Conservation (phyloP, 2,797 vertebrate genomes). For the Onychomys arenicola region DNA sequence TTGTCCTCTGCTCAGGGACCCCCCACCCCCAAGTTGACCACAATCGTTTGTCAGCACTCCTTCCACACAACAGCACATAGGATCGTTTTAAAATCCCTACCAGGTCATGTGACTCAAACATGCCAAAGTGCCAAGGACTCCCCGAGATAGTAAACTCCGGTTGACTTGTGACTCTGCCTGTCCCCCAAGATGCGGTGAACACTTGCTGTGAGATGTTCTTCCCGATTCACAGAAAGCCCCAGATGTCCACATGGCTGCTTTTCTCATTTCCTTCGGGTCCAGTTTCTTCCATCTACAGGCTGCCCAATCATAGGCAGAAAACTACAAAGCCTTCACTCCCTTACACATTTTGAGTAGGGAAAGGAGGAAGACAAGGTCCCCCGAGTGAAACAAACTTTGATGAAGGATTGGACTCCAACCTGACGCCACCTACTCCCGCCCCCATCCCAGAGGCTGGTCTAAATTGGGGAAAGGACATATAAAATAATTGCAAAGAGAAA, state of each 20-base stretch:
- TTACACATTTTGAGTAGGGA: not conserved
- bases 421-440: fast-evolving
- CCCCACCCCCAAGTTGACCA: not conserved
- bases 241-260: not conserved
- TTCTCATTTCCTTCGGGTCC: not conserved
- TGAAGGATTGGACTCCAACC: not conserved
- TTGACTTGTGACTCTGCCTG: not conserved
- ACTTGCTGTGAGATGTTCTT: not conserved
- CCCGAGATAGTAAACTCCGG: not conserved
- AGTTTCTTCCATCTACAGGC: not conserved
- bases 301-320: not conserved
- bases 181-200: not conserved
- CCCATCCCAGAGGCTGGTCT: not conserved
- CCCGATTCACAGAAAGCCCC: not conserved
- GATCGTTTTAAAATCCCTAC: not conserved
- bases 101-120: not conserved
- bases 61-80: not conserved
- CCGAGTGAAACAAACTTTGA: not conserved
- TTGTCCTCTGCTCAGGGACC: not conserved
- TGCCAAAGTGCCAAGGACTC: not conserved
- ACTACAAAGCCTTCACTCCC: not conserved
- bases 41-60: not conserved
- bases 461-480: not conserved
- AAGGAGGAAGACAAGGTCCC: not conserved
- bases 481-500: not conserved